These are phyloP conservation scores for Drosophila serrata DNA, from an alignment of 1,140 invertebrate species.

Conservation along the genomic window DNA sequence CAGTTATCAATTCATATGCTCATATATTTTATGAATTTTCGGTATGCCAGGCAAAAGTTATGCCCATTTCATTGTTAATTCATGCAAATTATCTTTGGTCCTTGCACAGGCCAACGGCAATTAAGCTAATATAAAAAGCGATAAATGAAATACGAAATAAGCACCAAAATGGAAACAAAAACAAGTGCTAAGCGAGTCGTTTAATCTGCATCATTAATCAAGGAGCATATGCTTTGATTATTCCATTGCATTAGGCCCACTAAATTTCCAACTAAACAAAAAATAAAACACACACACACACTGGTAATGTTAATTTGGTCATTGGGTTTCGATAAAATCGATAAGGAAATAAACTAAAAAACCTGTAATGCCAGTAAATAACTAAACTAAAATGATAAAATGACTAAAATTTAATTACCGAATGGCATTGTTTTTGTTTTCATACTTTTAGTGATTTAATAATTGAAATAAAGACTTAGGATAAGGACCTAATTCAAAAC, in stretches of 20 bases:
- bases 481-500: neutral
- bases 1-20: constrained; percentile 12
- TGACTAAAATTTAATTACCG: constrained; percentile 56
- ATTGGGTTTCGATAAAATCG: constrained; percentile 51
- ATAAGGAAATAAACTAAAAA: constrained; percentile 52
- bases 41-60: constrained; percentile 18
- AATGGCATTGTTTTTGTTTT: constrained; percentile 6
- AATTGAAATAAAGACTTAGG: constrained; percentile 3
- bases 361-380: constrained; percentile 60
- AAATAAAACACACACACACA: constrained; percentile 8
- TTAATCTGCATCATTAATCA: constrained; percentile 78
- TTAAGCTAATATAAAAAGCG: constrained; percentile 52
- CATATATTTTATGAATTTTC: constrained; percentile 24
- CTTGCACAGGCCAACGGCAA: constrained; percentile 33
- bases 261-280: constrained; percentile 38
- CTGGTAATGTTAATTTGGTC: constrained; percentile 45
- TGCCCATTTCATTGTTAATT: constrained; percentile 53
- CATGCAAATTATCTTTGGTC: constrained; percentile 44
- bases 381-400: constrained; percentile 42
- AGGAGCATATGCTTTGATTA: constrained; percentile 63
- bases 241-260: constrained; percentile 50
- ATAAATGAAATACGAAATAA: constrained; percentile 48
- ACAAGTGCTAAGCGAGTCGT: constrained; percentile 45
- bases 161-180: constrained; percentile 33
- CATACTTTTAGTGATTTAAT: constrained; percentile 40